Conservation (phyloP, 2,797 vertebrate genomes). For the Paedocypris micromegethes region DNA sequence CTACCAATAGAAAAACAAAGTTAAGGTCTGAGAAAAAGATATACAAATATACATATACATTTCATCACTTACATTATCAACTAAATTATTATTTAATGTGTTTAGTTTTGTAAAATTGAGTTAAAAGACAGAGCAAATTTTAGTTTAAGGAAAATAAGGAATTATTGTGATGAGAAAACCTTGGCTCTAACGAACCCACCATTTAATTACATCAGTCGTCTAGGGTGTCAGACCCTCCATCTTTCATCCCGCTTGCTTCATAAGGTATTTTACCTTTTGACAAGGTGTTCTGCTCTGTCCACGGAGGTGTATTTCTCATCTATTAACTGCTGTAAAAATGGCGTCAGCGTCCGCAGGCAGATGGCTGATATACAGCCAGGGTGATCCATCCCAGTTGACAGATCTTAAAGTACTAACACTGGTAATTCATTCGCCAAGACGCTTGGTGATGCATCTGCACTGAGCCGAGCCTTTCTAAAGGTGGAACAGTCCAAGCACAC, state of each 20-base stretch:
- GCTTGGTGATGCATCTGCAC: constrained; percentile 42
- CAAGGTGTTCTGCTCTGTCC: constrained; percentile 45
- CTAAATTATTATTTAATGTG: no score
- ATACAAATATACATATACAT: no score
- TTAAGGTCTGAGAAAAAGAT: no score
- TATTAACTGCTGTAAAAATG: constrained; percentile 46
- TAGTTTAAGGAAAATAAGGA: no score
- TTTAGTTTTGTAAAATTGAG: no score
- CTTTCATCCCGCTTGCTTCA: constrained; percentile 18
- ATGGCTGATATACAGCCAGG: constrained; percentile 49
- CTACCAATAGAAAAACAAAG: no score
- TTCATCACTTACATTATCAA: no score
- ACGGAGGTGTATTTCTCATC: constrained; percentile 33
- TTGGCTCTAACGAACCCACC: constrained; percentile 1
- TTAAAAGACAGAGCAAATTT: no score
- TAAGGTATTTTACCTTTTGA: constrained; percentile 43
- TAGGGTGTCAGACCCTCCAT: constrained; percentile 13
- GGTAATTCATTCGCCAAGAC: constrained; percentile 44
- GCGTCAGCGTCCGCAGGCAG: constrained; percentile 45
- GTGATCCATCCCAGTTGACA: constrained; percentile 42
- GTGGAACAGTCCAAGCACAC: constrained; percentile 64
- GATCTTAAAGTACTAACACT: constrained; percentile 36
- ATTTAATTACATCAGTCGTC: constrained; percentile 1
- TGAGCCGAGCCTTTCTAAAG: constrained; percentile 60
- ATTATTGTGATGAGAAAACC: background rate